phyloP scores from a whole-genome alignment of 2,797 vertebrate genomes.

The Bradypodion ventrale region DNA sequence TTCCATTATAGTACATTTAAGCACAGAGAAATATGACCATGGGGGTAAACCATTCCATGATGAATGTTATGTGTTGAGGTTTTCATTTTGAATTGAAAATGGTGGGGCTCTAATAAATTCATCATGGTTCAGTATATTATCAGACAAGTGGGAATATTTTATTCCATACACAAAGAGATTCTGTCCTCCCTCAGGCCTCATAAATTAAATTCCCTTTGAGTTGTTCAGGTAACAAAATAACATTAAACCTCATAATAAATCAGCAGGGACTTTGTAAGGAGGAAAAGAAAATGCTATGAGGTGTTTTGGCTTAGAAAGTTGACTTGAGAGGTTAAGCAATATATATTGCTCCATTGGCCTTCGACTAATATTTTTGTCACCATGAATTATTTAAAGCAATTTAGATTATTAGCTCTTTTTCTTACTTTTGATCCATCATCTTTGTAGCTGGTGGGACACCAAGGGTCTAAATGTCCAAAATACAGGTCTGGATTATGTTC shows the following conservation, averaged over 20 bases:
- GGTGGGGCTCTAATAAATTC: conserved; percentile 52
- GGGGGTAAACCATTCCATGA: conserved; percentile 53
- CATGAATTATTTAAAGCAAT: background rate
- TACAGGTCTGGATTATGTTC: background rate
- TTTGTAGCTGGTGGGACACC: background rate
- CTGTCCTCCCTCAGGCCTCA: conserved; percentile 35
- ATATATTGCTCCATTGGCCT: background rate
- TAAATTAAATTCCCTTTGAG: conserved; percentile 56
- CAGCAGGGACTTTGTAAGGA: conserved; percentile 19
- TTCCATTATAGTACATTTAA: conserved; percentile 58
- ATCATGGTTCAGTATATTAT: conserved; percentile 55
- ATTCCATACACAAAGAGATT: conserved; percentile 46
- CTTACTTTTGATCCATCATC: background rate
- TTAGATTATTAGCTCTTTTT: background rate
- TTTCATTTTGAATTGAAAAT: conserved; percentile 61
- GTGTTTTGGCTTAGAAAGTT: conserved; percentile 18
- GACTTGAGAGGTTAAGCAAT: background rate
- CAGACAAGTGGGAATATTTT: conserved; percentile 54
- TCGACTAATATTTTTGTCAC: background rate
- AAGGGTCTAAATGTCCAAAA: background rate
- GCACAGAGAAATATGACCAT: conserved; percentile 41
- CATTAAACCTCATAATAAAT: conserved; percentile 30
- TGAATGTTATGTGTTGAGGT: conserved; percentile 27
- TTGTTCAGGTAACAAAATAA: conserved; percentile 49
- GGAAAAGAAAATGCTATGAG: background rate